phyloP scores from a whole-genome alignment of 2,797 vertebrate genomes.

The Bradypodion pumilum region DNA sequence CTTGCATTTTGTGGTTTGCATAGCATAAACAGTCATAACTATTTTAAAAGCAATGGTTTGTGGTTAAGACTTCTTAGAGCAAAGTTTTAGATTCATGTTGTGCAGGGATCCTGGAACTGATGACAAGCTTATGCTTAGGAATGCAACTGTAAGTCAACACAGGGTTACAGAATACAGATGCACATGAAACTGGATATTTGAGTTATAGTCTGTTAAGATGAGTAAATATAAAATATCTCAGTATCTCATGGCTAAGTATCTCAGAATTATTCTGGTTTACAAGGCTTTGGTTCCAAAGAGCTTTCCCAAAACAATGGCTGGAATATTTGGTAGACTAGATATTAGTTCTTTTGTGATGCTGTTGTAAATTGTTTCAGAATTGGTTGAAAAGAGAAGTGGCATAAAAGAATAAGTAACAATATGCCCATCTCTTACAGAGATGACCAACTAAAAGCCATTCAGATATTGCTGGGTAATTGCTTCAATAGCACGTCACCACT shows the following conservation, averaged over 20 bases:
- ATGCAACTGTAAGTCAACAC: neutral
- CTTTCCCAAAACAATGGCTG: neutral
- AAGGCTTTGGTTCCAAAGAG: neutral
- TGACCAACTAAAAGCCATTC: no score
- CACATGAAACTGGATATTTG: neutral
- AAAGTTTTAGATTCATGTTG: neutral
- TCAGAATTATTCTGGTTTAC: neutral
- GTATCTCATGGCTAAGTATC: neutral
- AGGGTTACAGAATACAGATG: neutral
- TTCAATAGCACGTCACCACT: no score
- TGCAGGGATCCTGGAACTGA: neutral
- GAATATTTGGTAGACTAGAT: no score
- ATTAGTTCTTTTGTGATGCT: neutral
- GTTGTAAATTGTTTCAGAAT: no score
- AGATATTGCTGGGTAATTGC: no score
- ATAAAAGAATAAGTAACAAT: no score
- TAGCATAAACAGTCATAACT: slow-evolving; percentile 1
- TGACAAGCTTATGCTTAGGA: neutral
- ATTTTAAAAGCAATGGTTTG: slow-evolving; percentile 13
- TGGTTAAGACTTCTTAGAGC: neutral
- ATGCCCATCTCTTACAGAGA: no score
- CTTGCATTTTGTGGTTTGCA: slow-evolving; percentile 20
- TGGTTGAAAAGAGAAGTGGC: no score
- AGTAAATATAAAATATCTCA: neutral
- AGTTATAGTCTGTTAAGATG: neutral